phyloP scores from a whole-genome alignment of 1,140 invertebrate genomes.

The Dreissena rostriformis region DNA sequence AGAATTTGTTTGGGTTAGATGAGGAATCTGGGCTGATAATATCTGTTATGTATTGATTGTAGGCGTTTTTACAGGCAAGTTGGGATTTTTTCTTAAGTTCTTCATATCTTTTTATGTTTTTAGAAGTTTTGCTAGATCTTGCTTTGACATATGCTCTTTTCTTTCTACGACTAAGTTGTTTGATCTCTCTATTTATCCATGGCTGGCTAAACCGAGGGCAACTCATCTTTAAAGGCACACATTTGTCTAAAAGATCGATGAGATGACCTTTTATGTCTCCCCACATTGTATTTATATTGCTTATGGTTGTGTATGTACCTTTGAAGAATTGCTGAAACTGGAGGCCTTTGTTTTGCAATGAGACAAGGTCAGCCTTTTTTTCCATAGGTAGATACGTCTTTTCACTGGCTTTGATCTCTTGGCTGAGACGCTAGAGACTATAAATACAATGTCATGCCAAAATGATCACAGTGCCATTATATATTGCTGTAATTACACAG shows the following conservation, averaged over 20 bases:
- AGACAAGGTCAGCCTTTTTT: conserved; percentile 23
- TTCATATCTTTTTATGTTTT: conserved; percentile 1
- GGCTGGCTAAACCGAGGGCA: not conserved
- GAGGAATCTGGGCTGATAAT: conserved; percentile 16
- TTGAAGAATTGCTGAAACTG: not conserved
- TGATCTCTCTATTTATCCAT: conserved; percentile 17
- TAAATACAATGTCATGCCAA: conserved; percentile 43
- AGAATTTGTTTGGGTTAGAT: conserved; percentile 11
- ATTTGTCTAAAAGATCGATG: too few species aligned
- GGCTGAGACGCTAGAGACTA: conserved; percentile 29
- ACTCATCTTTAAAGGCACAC: too few species aligned
- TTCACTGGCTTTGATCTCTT: conserved; percentile 27
- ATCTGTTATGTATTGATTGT: conserved; percentile 19
- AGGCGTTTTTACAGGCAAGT: conserved; percentile 1
- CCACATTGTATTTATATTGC: conserved; percentile 28
- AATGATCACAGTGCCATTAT: conserved; percentile 45
- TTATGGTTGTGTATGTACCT: not conserved
- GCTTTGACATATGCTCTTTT: conserved; percentile 1
- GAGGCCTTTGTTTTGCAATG: not conserved
- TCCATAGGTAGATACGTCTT: conserved; percentile 19
- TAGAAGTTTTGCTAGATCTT: not conserved
- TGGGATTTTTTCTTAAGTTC: not conserved
- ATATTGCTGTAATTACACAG: conserved; percentile 20
- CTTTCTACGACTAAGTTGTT: conserved; percentile 6
- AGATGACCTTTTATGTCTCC: conserved; percentile 1